A percentile compares a stretch with the other conserved stretches of the same genome.
phyloP scores from a whole-genome alignment of 2,113 vertebrate genomes.

The Danionella cerebrum region DNA sequence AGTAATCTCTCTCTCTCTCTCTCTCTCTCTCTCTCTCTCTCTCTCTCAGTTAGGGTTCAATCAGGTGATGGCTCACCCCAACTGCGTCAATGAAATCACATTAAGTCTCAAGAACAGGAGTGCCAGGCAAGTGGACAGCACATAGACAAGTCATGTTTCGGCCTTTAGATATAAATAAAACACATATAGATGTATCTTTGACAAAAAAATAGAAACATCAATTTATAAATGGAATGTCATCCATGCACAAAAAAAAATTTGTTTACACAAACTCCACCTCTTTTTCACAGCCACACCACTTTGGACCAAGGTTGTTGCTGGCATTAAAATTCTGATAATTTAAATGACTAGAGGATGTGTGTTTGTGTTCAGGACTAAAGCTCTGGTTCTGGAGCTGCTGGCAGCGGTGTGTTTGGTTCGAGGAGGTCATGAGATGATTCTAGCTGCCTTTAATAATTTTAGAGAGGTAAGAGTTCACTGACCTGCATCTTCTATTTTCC shows the following conservation, averaged over 20 bases:
- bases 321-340: no score
- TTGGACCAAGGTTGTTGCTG: no score
- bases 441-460: constrained; percentile 81
- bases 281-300: no score
- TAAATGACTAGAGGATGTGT: constrained; percentile 7
- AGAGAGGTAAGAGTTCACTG: constrained; percentile 70
- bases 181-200: no score
- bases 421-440: constrained; percentile 85
- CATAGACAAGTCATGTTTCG: no score
- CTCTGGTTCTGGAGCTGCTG: constrained; percentile 83
- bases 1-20: background rate
- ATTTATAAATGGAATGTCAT: no score
- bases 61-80: constrained; percentile 86
- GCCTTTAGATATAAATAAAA: no score
- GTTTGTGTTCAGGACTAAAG: constrained; percentile 72
- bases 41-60: constrained; percentile 81
- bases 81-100: constrained; percentile 90
- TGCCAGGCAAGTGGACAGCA: constrained; percentile 64
- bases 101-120: constrained; percentile 87
- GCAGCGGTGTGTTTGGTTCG: constrained; percentile 83
- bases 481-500: background rate
- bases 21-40: background rate
- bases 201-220: no score
- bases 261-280: no score
- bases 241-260: no score